phyloP scores from a whole-genome alignment of 2,888 invertebrate genomes.

The Rhagophthalmus giganteus region DNA sequence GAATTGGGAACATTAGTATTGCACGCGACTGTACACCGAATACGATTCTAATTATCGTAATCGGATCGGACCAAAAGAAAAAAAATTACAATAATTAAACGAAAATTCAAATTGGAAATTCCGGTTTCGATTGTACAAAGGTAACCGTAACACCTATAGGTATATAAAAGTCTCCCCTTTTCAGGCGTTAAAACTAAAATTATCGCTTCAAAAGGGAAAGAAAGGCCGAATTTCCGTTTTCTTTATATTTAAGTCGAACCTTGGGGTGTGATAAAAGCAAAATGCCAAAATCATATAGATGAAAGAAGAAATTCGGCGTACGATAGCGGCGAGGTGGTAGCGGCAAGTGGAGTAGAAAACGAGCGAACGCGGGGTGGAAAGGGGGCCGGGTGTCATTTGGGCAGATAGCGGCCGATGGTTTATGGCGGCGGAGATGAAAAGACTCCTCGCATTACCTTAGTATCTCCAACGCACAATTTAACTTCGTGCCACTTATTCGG shows the following conservation, averaged over 20 bases:
- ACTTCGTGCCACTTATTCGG: constrained; percentile 39
- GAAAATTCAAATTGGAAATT: no score
- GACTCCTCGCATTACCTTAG: constrained; percentile 39
- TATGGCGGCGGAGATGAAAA: constrained; percentile 43
- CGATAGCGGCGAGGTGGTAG: constrained; percentile 16
- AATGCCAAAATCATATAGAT: constrained; percentile 22
- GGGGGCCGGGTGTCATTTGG: constrained; percentile 39
- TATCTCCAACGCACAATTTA: constrained; percentile 47
- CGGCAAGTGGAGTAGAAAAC: constrained; percentile 22
- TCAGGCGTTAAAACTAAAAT: no score
- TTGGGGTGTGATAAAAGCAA: constrained; percentile 18
- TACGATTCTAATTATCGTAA: no score
- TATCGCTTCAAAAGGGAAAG: no score
- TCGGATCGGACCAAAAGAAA: no score
- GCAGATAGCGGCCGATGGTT: constrained; percentile 45
- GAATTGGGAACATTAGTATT: no score
- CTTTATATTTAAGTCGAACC: constrained; percentile 12
- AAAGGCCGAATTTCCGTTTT: no score
- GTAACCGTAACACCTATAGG: no score
- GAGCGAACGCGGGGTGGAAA: constrained; percentile 17
- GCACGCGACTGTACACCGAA: no score
- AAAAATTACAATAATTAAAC: no score
- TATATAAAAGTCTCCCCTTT: no score
- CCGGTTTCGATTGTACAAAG: no score
- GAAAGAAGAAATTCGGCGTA: constrained; percentile 16